Conservation (phyloP, 2,113 vertebrate genomes). For the Leptobrachium leishanense region DNA sequence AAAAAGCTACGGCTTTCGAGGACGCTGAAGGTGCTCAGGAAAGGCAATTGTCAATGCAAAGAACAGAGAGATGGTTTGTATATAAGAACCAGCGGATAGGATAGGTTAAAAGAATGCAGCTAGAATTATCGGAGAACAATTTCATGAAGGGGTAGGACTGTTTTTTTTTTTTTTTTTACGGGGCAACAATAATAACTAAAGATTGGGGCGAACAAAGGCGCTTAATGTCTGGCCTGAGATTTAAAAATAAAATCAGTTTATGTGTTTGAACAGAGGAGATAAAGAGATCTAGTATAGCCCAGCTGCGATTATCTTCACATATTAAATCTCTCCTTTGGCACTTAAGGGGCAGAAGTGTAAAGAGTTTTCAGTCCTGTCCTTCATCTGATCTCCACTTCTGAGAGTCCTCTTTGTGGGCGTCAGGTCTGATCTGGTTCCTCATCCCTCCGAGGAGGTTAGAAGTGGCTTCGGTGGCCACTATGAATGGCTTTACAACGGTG, state of each 20-base stretch:
- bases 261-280: neutral
- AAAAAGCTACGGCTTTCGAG: neutral
- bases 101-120: no score
- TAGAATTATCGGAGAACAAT: no score
- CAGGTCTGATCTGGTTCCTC: constrained; percentile 76
- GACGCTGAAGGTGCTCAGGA: neutral
- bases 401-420: constrained; percentile 70
- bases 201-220: neutral
- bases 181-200: neutral
- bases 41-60: neutral
- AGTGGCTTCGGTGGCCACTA: constrained; percentile 86
- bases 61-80: no score
- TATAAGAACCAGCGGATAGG: no score
- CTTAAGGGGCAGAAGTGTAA: constrained; percentile 3
- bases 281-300: constrained; percentile 20
- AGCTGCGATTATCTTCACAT: constrained; percentile 27
- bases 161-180: neutral
- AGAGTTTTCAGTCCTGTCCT: constrained; percentile 69
- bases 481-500: constrained; percentile 85
- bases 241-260: constrained; percentile 1
- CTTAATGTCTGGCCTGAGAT: neutral
- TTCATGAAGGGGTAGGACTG: no score
- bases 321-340: constrained; percentile 43
- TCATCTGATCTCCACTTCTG: constrained; percentile 74
- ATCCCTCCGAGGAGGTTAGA: constrained; percentile 88